Evolutionary conservation across 1,140 invertebrate species (phyloP), one percentile per base, ranked within the genome.

Genomic region (Aphaenogaster rudis): DNA sequence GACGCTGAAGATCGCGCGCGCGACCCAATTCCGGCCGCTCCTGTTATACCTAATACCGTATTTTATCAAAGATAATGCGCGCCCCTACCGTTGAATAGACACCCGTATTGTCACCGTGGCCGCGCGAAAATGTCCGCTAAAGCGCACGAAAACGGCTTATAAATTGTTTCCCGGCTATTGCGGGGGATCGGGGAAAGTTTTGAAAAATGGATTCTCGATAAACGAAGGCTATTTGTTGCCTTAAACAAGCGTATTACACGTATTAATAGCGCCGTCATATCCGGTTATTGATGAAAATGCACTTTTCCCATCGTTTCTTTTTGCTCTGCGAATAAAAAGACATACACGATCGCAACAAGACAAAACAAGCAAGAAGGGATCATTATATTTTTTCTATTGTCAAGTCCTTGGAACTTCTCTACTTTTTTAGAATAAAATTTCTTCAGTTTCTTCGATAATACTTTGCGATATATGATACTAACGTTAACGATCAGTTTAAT

Each of bases 31-130:
- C 89, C 64, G 39, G 74, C 86, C 77, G 84, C 87, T 74, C n/a
- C 80, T 90, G 88, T 90, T 87, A 74, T 80, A 48, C 69, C 85
- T 90, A 89, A 90, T 87, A 86, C 88, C 88, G 85, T 79, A 88
- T 89, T 87, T 90, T 77, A 74, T 72, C 54, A 76, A 71, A 90
- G 74, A 90, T 90, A 90, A 90, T 84, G 85, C 69, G 69, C 54
- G 67, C 42, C 42, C 80, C 42, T 48, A 63, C 50, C 42, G 54
- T 72, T 82, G 80, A 82, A 82, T 82, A 82, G 80, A 84, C 80
- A 76, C 69, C 69, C 80, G 80, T 84, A 84, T 84, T 84, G 80
- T 84, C 80, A 28, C 48, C 80, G 57, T 39, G 80, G 69, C 33
- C n/a, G 42, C 33, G 33, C 57, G 80, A 76, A 74, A 76, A 76